Percentiles rank a stretch among this genome's conserved stretches.
phyloP scores from a whole-genome alignment of 2,797 vertebrate genomes.

The Momotus momota region DNA sequence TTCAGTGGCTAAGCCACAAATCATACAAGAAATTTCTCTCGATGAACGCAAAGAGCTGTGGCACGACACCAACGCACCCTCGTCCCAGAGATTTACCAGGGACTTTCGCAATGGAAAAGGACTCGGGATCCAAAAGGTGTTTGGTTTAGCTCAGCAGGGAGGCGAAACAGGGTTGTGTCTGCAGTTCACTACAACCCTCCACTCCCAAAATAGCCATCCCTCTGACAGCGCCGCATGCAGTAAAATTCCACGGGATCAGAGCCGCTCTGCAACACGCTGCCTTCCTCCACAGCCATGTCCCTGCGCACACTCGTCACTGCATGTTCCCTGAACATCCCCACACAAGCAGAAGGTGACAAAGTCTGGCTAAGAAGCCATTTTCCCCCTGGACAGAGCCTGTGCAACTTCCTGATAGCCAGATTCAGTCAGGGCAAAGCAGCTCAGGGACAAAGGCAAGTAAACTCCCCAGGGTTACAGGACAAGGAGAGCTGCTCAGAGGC shows the following conservation, averaged over 20 bases:
- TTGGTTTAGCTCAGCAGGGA: neutral
- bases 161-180: neutral
- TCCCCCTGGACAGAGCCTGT: fast-evolving
- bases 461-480: fast-evolving
- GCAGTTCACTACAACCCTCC: neutral
- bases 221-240: fast-evolving
- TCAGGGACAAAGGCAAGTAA: fast-evolving
- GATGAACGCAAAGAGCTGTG: fast-evolving
- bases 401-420: fast-evolving
- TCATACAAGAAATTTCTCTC: neutral
- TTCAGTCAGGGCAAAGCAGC: neutral
- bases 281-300: neutral
- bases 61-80: fast-evolving
- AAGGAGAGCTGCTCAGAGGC: neutral
- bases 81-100: fast-evolving
- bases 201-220: neutral
- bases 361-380: neutral
- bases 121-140: neutral
- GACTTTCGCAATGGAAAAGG: neutral
- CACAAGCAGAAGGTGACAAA: fast-evolving
- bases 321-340: fast-evolving
- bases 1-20: neutral
- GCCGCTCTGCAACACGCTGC: neutral
- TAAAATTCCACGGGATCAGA: neutral
- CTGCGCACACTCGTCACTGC: fast-evolving